Conservation (phyloP, 1,140 invertebrate genomes). For the Drosophila dunni region DNA sequence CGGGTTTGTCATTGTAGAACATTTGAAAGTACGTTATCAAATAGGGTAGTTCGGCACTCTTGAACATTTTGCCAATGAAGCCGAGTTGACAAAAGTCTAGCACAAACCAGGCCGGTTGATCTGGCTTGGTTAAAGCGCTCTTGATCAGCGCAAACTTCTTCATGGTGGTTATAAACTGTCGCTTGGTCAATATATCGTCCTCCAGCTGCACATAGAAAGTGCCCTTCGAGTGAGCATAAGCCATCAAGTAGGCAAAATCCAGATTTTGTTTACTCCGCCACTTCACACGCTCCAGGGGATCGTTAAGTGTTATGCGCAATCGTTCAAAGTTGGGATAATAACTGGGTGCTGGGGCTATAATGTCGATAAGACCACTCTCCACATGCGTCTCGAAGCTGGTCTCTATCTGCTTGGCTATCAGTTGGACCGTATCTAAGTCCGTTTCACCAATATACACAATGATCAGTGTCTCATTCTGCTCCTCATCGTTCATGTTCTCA, state of each 20-base stretch:
- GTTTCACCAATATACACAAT: slow-evolving; percentile 96
- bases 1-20: slow-evolving; percentile 96
- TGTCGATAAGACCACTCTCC: slow-evolving; percentile 93
- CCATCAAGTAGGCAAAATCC: slow-evolving; percentile 98
- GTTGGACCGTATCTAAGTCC: slow-evolving; percentile 89
- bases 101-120: slow-evolving; percentile 93
- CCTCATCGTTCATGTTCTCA: slow-evolving; percentile 90
- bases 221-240: slow-evolving; percentile 93
- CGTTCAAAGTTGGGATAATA: slow-evolving; percentile 96
- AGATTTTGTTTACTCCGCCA: slow-evolving; percentile 99
- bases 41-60: slow-evolving; percentile 93
- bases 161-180: slow-evolving; percentile 93
- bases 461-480: slow-evolving; percentile 93
- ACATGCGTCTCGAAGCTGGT: slow-evolving; percentile 91
- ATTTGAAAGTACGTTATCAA: slow-evolving; percentile 96
- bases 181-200: slow-evolving; percentile 97
- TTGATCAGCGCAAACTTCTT: slow-evolving; percentile 94
- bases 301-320: slow-evolving; percentile 92
- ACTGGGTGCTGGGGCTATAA: slow-evolving; percentile 92
- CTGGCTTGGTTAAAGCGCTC: slow-evolving; percentile 87
- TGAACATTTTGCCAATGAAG: slow-evolving; percentile 98
- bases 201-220: slow-evolving; percentile 95
- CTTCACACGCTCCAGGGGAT: slow-evolving; percentile 93
- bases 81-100: slow-evolving; percentile 97
- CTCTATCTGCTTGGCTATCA: slow-evolving; percentile 91